Conservation (phyloP, 2,797 vertebrate species). For the Coregonus ussuriensis region DNA sequence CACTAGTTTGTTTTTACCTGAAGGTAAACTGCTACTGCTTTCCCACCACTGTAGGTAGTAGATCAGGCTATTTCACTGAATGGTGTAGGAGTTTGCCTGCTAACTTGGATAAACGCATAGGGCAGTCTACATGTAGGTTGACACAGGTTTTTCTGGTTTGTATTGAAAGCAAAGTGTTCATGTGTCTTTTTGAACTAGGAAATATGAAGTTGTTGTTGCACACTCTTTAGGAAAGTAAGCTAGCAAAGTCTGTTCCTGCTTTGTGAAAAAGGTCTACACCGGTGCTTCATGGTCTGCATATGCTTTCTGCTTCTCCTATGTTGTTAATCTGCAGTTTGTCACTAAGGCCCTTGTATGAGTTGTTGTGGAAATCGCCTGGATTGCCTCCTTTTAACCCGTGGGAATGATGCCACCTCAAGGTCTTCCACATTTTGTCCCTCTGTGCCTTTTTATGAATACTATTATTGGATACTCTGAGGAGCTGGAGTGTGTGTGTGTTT, state of each 20-base stretch:
- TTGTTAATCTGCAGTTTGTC: not conserved
- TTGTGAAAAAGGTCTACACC: not conserved
- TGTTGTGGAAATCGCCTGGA: not conserved
- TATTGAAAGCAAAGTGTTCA: not conserved
- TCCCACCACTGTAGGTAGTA: not conserved
- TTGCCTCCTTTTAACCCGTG: not conserved
- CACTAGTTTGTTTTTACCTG: not conserved
- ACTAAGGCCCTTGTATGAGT: not conserved
- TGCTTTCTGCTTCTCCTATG: not conserved
- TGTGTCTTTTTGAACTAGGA: not conserved
- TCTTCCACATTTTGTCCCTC: not conserved
- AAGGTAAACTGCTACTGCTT: not conserved
- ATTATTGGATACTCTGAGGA: not conserved
- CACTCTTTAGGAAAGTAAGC: not conserved
- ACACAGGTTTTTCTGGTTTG: not conserved
- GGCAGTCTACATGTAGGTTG: too few relatives aligned
- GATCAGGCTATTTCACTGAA: slow-evolving; percentile 1
- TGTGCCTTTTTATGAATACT: not conserved
- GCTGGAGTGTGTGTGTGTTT: too few relatives aligned
- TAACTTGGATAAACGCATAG: not conserved
- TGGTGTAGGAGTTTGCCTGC: not conserved
- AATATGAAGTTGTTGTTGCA: not conserved
- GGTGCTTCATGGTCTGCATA: not conserved
- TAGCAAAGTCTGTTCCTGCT: not conserved
- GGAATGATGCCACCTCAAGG: not conserved